Percentiles rank a stretch among this genome's conserved stretches.
These are phyloP conservation scores for Lerista edwardsae DNA, from an alignment of 2,797 vertebrate species.

Conservation along the genomic window DNA sequence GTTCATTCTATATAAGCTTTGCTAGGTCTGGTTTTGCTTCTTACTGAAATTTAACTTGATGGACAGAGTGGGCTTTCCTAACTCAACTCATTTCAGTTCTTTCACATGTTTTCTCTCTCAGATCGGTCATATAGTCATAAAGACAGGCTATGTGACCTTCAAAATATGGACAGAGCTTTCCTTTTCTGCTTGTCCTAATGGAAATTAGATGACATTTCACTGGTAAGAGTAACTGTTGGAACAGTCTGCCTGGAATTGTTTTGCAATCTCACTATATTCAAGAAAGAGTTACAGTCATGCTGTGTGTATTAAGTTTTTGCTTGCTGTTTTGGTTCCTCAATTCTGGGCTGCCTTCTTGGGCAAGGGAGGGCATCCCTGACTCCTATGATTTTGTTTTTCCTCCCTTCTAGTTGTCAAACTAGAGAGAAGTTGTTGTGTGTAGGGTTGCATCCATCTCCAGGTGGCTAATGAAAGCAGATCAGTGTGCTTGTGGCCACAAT, in stretches of 20 bases:
- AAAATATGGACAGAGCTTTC: neutral
- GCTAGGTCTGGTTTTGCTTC: neutral
- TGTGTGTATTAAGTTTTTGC: too few relatives aligned
- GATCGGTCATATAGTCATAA: neutral
- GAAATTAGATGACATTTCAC: neutral
- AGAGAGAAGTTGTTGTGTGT: too few relatives aligned
- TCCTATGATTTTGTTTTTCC: too few relatives aligned
- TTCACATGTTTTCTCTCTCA: neutral
- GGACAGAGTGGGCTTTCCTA: neutral
- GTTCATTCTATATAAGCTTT: neutral
- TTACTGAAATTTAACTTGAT: neutral
- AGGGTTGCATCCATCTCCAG: too few relatives aligned
- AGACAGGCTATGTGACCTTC: neutral
- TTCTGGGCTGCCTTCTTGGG: too few relatives aligned
- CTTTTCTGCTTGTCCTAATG: neutral
- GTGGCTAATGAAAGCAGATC: too few relatives aligned
- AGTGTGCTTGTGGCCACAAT: too few relatives aligned
- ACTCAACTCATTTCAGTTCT: neutral
- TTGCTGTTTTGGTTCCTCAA: too few relatives aligned
- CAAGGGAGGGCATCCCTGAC: too few relatives aligned
- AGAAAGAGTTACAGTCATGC: neutral
- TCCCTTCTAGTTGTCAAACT: too few relatives aligned
- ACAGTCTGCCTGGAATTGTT: neutral
- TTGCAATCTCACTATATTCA: neutral
- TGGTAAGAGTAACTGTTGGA: neutral